A percentile compares a stretch with the other conserved stretches of the same genome.
Conservation (phyloP, 2,888 invertebrate genomes). For the Punctoribates punctum region DNA sequence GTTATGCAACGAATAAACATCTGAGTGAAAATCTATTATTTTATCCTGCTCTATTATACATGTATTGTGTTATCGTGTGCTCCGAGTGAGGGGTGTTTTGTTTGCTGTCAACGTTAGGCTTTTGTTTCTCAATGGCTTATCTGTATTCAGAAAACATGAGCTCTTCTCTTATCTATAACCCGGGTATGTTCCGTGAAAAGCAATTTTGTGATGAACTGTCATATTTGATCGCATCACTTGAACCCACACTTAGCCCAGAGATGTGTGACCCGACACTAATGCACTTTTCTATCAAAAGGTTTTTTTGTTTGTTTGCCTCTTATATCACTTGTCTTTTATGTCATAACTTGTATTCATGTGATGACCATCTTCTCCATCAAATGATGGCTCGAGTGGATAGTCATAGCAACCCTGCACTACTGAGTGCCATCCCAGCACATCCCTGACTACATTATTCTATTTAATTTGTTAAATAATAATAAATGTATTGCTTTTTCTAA, state of each 20-base stretch:
- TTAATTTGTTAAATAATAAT: too few relatives aligned
- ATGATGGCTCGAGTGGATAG: too few relatives aligned
- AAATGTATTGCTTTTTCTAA: too few relatives aligned
- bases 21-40: neutral
- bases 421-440: too few relatives aligned
- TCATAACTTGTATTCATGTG: too few relatives aligned
- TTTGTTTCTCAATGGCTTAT: neutral
- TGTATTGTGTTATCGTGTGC: neutral
- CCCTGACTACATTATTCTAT: too few relatives aligned
- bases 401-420: too few relatives aligned
- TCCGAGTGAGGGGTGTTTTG: neutral
- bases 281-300: neutral
- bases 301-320: too few relatives aligned
- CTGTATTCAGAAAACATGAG: neutral
- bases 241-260: neutral
- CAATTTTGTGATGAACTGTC: neutral
- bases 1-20: neutral
- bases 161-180: neutral
- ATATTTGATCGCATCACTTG: neutral
- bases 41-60: neutral
- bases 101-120: neutral
- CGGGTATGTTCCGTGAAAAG: neutral
- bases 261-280: neutral
- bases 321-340: too few relatives aligned
- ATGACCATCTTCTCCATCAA: slow-evolving; percentile 34